These are phyloP conservation scores for Reinhardtius hippoglossoides DNA, from an alignment of 2,113 vertebrate genomes.

Conservation along the genomic window DNA sequence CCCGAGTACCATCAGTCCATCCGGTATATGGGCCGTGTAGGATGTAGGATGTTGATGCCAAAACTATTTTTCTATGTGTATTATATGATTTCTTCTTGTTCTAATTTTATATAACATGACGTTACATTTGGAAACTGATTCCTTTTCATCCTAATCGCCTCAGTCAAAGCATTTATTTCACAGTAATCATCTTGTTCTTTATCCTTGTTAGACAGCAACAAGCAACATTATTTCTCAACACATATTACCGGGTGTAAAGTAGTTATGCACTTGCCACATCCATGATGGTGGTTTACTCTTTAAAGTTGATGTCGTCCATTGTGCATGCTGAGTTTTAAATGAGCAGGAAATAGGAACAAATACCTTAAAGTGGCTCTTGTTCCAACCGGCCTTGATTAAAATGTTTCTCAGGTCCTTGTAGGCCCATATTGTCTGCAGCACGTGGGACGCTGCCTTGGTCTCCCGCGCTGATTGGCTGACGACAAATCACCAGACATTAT, in stretches of 20 bases:
- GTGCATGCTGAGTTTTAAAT: background rate
- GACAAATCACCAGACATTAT: slow-evolving; percentile 38
- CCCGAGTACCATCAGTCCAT: too few relatives aligned
- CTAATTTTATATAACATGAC: background rate
- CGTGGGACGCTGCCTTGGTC: slow-evolving; percentile 94
- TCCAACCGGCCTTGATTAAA: slow-evolving; percentile 95
- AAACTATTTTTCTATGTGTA: too few relatives aligned
- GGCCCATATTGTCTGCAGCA: slow-evolving; percentile 96
- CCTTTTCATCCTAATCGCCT: background rate
- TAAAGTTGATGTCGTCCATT: too few relatives aligned
- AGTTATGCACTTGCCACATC: too few relatives aligned
- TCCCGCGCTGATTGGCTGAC: slow-evolving; percentile 83
- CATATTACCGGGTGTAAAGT: too few relatives aligned
- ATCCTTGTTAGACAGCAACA: too few relatives aligned
- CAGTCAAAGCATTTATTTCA: background rate
- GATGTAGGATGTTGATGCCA: too few relatives aligned
- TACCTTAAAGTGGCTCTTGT: slow-evolving; percentile 97
- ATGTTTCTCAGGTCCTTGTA: slow-evolving; percentile 91
- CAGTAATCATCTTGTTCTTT: too few relatives aligned
- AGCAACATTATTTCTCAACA: too few relatives aligned
- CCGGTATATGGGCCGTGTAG: too few relatives aligned
- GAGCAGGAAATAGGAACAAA: background rate
- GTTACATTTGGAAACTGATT: background rate
- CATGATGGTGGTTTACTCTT: too few relatives aligned
- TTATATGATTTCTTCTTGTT: slow-evolving; percentile 1